Evolutionary conservation across 2,113 vertebrate genomes (phyloP), one percentile per base, ranked within the genome.

Genomic region (Prunella fulvescens): DNA sequence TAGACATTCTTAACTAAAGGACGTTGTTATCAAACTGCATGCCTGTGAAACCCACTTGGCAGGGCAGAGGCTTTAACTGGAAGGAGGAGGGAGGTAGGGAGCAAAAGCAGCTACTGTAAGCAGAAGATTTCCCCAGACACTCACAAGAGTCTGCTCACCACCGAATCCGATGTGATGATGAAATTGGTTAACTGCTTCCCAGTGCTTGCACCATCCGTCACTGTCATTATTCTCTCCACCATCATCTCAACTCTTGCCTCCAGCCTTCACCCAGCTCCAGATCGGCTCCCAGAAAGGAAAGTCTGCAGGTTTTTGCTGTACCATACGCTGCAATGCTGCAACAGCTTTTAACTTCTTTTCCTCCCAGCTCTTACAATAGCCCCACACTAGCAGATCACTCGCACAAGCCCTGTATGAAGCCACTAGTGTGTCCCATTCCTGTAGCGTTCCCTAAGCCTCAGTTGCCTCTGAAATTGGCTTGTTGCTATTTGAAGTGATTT

Each of bases 61-160:
- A 93, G 87, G 92, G 92, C 92, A 92, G 88, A 92, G 93, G 95
- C 95, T 96, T 93, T 95, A 88, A 95, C 90, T 96, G 95, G 95
- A 97, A 97, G 65, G 79, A 94, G 78, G 76, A 93, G 93, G 87
- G 74, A 94, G 80, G 45, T 54, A 94, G 94, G 89, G 73, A 94
- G 88, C 58, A 92, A 86, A 74, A 94, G 79, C 90, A 95, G 79
- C 95, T 94, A 65, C 95, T 91, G 64, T 95, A 92, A 93, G 87
- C 87, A 74, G 86, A 97, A 81, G 62, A 93, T 92, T 91, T 37
- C 23, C 77, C 58, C 58, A 81, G 73, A 17, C 80, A 78, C 69
- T 92, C 80, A 90, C 45, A 70, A 67, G 90, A 81, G 78, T 92
- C 94, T 54, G 37, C 86, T 93, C 91, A 92, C 53, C 96, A 81